phyloP scores from a whole-genome alignment of 1,140 invertebrate species.

The Lordiphosa collinella region DNA sequence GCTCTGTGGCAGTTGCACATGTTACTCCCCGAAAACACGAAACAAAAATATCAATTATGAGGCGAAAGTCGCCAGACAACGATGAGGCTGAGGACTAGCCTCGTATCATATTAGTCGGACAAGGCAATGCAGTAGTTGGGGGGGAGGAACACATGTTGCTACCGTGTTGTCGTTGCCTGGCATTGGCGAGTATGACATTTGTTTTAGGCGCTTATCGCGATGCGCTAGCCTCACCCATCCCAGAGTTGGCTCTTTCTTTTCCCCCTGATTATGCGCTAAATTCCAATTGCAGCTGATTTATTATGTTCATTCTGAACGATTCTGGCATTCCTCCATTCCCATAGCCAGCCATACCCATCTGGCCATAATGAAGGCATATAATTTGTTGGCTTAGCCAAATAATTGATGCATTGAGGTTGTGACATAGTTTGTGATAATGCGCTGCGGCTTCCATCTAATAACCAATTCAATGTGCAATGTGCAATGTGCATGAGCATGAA shows the following conservation, averaged over 20 bases:
- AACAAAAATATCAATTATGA: conserved; percentile 78
- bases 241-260: conserved; percentile 2
- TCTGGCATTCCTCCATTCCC: conserved; percentile 10
- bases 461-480: conserved; percentile 31
- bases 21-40: conserved; percentile 38
- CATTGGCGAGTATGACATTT: conserved; percentile 62
- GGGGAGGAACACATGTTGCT: conserved; percentile 62
- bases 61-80: conserved; percentile 59
- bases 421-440: conserved; percentile 65
- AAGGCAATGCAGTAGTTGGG: conserved; percentile 55
- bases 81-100: conserved; percentile 24
- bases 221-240: conserved; percentile 33
- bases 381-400: conserved; percentile 57
- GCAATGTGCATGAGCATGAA: conserved; percentile 18
- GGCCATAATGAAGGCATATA: conserved; percentile 46
- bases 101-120: conserved; percentile 75
- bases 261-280: conserved; percentile 68
- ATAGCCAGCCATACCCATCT: not conserved
- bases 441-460: conserved; percentile 44
- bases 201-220: conserved; percentile 72
- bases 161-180: conserved; percentile 53
- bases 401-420: conserved; percentile 73
- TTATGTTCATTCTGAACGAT: conserved; percentile 36
- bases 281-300: conserved; percentile 63
- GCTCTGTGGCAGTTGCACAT: conserved; percentile 32